Evolutionary conservation across 2,888 invertebrate genomes (phyloP).

Genomic region (Hyposoter didymator): DNA sequence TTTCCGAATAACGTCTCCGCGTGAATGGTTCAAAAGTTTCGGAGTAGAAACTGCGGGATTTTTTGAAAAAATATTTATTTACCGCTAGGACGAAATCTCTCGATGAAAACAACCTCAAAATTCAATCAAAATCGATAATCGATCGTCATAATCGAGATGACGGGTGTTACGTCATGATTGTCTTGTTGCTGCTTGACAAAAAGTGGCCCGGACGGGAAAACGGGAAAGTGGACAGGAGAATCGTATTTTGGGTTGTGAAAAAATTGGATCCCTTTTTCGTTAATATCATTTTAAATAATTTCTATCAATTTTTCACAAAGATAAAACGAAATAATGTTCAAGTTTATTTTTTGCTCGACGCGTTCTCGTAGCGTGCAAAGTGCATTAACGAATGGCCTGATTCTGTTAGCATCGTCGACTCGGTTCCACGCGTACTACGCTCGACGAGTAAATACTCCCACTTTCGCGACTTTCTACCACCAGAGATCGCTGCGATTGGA

Average conservation of each 20-base stretch:
- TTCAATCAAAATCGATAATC: constrained; percentile 30
- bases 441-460: constrained; percentile 33
- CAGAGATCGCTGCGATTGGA: constrained; percentile 46
- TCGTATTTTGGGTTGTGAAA: neutral
- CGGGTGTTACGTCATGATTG: neutral
- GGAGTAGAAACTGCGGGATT: too few relatives aligned
- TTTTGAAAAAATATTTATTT: too few relatives aligned
- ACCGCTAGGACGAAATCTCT: too few relatives aligned
- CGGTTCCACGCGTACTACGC: constrained; percentile 37
- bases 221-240: neutral
- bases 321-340: neutral
- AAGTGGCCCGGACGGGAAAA: neutral
- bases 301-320: neutral
- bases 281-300: neutral
- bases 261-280: neutral
- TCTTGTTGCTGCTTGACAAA: neutral
- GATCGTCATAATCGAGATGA: constrained; percentile 10
- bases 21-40: too few relatives aligned
- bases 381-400: constrained; percentile 23
- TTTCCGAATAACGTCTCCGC: too few relatives aligned
- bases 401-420: constrained; percentile 37
- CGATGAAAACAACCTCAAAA: too few relatives aligned
- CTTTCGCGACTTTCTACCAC: constrained; percentile 69
- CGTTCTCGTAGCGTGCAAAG: constrained; percentile 8
- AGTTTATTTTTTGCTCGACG: neutral